phyloP scores from a whole-genome alignment of 2,113 vertebrate species.

The Poeciliopsis occidentalis region DNA sequence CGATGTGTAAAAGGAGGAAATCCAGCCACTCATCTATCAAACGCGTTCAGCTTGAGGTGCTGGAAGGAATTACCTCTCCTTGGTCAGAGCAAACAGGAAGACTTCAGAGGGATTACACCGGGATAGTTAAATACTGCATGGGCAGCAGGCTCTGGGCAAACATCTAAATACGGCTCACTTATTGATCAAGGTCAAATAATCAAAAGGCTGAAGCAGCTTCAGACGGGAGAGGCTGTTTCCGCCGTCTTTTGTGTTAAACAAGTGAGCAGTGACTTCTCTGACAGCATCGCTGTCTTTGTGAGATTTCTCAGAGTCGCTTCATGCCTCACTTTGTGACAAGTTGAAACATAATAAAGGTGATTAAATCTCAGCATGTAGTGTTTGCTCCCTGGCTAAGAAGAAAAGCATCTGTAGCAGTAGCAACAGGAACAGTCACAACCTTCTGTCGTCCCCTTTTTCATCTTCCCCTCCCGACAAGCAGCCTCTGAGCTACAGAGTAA shows the following conservation, averaged over 20 bases:
- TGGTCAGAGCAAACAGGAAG: constrained; percentile 46
- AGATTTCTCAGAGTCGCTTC: constrained; percentile 19
- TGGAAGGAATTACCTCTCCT: constrained; percentile 45
- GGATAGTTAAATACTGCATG: constrained; percentile 44
- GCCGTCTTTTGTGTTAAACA: constrained; percentile 18
- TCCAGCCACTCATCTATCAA: constrained; percentile 62
- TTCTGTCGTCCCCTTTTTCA: constrained; percentile 69
- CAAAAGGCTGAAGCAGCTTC: constrained; percentile 41
- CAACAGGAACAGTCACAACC: constrained; percentile 50
- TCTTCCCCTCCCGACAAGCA: constrained; percentile 53
- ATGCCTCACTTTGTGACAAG: constrained; percentile 41
- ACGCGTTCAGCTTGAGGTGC: constrained; percentile 29
- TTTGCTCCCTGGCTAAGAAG: constrained; percentile 41
- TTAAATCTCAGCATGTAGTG: constrained; percentile 68
- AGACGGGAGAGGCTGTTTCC: constrained; percentile 23
- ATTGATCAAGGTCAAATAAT: constrained; percentile 60
- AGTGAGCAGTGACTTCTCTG: constrained; percentile 30
- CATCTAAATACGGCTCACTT: constrained; percentile 38
- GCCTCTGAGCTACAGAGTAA: constrained; percentile 72
- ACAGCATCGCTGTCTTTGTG: constrained; percentile 42
- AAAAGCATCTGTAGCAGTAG: constrained; percentile 34
- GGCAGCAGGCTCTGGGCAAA: constrained; percentile 24
- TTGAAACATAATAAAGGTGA: constrained; percentile 69
- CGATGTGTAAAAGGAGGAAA: constrained; percentile 46
- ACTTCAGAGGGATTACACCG: constrained; percentile 37